Evolutionary conservation across 2,888 invertebrate genomes (phyloP).

Genomic region (Acanthosepion esculentum): DNA sequence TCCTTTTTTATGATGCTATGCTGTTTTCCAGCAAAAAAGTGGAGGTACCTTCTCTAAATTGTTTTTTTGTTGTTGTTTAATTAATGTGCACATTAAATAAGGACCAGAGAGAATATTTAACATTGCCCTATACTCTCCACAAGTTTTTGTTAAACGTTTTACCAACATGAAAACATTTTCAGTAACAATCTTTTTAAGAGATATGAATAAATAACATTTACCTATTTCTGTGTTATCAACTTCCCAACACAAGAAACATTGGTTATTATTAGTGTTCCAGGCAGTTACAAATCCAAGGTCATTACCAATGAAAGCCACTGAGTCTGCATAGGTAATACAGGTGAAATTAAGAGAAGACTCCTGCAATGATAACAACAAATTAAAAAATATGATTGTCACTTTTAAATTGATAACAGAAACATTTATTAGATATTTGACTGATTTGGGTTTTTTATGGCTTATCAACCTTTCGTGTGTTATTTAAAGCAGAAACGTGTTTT

Average conservation of each 20-base stretch:
- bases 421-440: too few relatives aligned
- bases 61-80: too few relatives aligned
- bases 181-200: background rate
- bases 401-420: too few relatives aligned
- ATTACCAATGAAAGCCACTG: constrained; percentile 67
- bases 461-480: too few relatives aligned
- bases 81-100: too few relatives aligned
- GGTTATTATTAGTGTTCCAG: constrained; percentile 73
- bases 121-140: background rate
- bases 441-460: too few relatives aligned
- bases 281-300: constrained; percentile 71
- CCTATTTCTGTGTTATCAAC: constrained; percentile 73
- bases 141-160: background rate
- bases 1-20: too few relatives aligned
- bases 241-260: constrained; percentile 75
- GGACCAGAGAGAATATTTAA: background rate
- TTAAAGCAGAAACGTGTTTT: too few relatives aligned
- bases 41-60: too few relatives aligned
- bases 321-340: background rate
- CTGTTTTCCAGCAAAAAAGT: too few relatives aligned
- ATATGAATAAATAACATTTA: constrained; percentile 52
- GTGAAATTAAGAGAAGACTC: constrained; percentile 63
- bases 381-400: background rate
- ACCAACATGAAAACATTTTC: background rate
- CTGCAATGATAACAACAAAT: constrained; percentile 64